Evolutionary conservation across 2,113 vertebrate genomes (phyloP).

Genomic region (Nannospalax galili): DNA sequence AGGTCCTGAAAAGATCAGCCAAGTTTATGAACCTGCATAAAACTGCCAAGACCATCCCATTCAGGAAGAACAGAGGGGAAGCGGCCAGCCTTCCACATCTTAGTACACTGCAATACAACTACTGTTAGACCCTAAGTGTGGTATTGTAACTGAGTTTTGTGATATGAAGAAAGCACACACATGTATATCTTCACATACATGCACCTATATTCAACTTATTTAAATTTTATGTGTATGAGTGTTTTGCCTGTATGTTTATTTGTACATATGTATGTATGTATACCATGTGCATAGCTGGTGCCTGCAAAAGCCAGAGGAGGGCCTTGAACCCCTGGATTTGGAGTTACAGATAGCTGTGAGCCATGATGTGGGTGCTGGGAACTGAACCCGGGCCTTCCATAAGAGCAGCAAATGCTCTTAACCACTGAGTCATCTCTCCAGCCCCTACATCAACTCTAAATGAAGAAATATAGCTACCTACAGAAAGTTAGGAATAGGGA

Average conservation of each 20-base stretch:
- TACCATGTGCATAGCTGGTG: too few species aligned
- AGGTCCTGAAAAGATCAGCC: constrained; percentile 5
- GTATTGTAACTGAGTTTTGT: not conserved
- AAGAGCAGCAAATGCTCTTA: too few species aligned
- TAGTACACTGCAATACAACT: not conserved
- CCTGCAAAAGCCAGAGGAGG: too few species aligned
- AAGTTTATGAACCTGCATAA: not conserved
- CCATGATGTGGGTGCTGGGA: too few species aligned
- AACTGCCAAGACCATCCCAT: not conserved
- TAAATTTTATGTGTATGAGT: too few species aligned
- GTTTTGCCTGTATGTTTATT: too few species aligned
- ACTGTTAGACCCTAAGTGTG: not conserved
- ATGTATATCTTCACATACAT: not conserved
- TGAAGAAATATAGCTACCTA: not conserved
- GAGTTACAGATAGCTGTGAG: too few species aligned
- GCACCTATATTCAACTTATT: not conserved
- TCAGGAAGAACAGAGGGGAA: not conserved
- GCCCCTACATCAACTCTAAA: not conserved
- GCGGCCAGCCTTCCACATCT: not conserved
- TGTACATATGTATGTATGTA: too few species aligned
- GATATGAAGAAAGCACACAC: not conserved
- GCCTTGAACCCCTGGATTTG: too few species aligned
- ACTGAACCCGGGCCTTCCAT: too few species aligned
- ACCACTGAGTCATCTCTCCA: too few species aligned
- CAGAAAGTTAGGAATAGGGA: not conserved